Evolutionary conservation across 1,140 invertebrate genomes (phyloP).

Genomic region (Conus betulinus): DNA sequence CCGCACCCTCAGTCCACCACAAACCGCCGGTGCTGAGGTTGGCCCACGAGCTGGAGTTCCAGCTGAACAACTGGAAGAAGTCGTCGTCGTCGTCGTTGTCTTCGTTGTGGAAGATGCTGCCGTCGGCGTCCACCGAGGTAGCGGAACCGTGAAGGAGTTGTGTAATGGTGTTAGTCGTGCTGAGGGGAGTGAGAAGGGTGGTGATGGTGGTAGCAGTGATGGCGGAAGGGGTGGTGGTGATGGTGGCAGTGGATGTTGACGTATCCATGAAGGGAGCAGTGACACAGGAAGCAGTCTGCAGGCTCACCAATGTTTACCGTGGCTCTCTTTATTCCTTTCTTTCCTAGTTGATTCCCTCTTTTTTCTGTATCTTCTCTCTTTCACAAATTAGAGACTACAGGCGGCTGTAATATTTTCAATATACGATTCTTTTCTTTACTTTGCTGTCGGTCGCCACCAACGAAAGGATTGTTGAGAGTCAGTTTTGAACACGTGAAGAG

Average conservation of each 20-base stretch:
- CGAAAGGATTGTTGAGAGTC: too few relatives aligned
- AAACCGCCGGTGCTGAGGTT: neutral
- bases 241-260: neutral
- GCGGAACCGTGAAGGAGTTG: neutral
- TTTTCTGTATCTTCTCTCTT: too few relatives aligned
- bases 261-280: neutral
- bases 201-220: neutral
- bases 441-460: too few relatives aligned
- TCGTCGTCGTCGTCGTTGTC: neutral
- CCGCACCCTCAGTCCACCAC: too few relatives aligned
- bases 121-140: neutral
- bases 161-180: neutral
- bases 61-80: neutral
- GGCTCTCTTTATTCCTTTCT: too few relatives aligned
- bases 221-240: neutral
- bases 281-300: too few relatives aligned
- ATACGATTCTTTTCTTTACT: too few relatives aligned
- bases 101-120: neutral
- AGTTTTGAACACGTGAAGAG: too few relatives aligned
- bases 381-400: too few relatives aligned
- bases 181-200: neutral
- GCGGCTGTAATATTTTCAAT: too few relatives aligned
- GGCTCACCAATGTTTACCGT: too few relatives aligned
- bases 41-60: neutral
- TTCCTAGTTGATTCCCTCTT: too few relatives aligned